Conservation (phyloP, 2,888 invertebrate species). For the Troides helena region DNA sequence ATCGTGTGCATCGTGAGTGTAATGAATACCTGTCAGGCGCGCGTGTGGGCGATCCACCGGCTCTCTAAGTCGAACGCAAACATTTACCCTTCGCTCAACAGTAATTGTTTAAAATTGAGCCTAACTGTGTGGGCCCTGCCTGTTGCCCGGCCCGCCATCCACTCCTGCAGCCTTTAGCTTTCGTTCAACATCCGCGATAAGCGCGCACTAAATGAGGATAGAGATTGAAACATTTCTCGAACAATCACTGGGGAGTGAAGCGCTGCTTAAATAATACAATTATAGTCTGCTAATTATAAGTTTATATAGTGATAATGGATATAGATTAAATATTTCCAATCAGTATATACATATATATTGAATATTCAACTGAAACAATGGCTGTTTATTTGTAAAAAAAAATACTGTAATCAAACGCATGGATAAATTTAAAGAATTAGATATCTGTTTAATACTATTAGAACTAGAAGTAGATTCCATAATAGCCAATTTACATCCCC, state of each 20-base stretch:
- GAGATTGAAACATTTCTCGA: slow-evolving; percentile 27
- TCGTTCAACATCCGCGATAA: slow-evolving; percentile 62
- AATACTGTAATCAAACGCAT: too few relatives aligned
- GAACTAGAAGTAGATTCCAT: too few relatives aligned
- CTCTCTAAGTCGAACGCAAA: slow-evolving; percentile 75
- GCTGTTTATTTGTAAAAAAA: too few relatives aligned
- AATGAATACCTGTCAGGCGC: slow-evolving; percentile 78
- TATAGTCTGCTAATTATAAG: not conserved
- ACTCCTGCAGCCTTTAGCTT: slow-evolving; percentile 51
- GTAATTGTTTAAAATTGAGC: slow-evolving; percentile 81
- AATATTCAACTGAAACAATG: too few relatives aligned
- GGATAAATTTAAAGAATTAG: too few relatives aligned
- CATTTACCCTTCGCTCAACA: slow-evolving; percentile 78
- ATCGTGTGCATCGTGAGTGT: slow-evolving; percentile 69
- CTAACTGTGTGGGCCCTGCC: slow-evolving; percentile 77
- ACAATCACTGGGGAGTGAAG: not conserved
- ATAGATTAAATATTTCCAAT: too few relatives aligned
- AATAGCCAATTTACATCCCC: too few relatives aligned
- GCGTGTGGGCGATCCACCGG: slow-evolving; percentile 74
- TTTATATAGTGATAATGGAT: too few relatives aligned
- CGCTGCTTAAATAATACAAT: not conserved
- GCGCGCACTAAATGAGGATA: slow-evolving; percentile 53
- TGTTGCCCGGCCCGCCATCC: slow-evolving; percentile 63
- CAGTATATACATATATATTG: too few relatives aligned
- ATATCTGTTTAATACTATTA: too few relatives aligned